phyloP scores from a whole-genome alignment of 2,113 vertebrate species.

The Crotalus horridus region DNA sequence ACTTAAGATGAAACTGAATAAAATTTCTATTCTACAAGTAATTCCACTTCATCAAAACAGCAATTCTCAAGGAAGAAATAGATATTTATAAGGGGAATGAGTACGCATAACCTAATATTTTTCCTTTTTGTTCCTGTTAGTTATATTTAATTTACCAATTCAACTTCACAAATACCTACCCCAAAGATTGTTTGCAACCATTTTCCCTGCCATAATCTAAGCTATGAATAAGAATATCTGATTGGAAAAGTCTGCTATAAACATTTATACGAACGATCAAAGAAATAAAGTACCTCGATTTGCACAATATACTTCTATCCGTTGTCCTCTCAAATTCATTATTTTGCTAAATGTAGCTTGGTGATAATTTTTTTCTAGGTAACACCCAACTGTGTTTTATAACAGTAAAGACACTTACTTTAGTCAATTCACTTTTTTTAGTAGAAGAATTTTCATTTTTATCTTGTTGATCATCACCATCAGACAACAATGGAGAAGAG shows the following conservation, averaged over 20 bases:
- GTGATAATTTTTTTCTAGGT: neutral
- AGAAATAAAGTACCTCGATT: neutral
- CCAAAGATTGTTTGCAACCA: neutral
- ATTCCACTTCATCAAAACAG: neutral
- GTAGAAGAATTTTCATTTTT: slow-evolving; percentile 57
- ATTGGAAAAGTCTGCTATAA: neutral
- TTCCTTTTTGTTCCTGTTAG: neutral
- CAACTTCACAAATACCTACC: neutral
- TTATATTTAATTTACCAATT: neutral
- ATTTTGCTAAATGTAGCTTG: neutral
- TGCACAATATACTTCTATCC: neutral
- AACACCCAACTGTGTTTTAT: neutral
- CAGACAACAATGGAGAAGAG: slow-evolving; percentile 59
- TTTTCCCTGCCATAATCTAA: neutral
- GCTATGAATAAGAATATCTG: neutral
- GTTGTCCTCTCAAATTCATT: neutral
- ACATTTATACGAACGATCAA: neutral
- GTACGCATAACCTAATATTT: neutral
- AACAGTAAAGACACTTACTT: slow-evolving; percentile 62
- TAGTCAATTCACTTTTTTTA: slow-evolving; percentile 70
- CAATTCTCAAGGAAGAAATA: neutral
- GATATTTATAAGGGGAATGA: neutral
- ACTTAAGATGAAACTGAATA: neutral
- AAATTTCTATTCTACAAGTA: neutral
- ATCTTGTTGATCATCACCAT: slow-evolving; percentile 56